These are phyloP conservation scores for Calephelis virginiensis DNA, from an alignment of 1,140 invertebrate species.

Conservation along the genomic window DNA sequence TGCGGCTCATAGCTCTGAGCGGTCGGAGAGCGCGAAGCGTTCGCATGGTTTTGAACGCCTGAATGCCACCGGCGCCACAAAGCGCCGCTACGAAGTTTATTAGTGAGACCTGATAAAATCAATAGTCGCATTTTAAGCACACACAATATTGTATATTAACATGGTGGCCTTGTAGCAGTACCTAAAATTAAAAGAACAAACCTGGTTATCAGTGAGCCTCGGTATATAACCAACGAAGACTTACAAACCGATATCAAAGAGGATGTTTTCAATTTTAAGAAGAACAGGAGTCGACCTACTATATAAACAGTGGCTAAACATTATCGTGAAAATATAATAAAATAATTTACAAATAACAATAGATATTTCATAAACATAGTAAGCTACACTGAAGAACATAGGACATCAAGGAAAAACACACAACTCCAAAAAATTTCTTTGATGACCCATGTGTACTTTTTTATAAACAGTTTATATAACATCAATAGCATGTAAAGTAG, in stretches of 20 bases:
- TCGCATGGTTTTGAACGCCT: constrained; percentile 99
- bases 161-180: not conserved
- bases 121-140: constrained; percentile 49
- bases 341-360: constrained; percentile 14
- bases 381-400: constrained; percentile 16
- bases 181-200: constrained; percentile 26
- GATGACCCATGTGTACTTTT: constrained; percentile 28
- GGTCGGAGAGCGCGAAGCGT: constrained; percentile 96
- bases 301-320: not conserved
- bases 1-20: constrained; percentile 96
- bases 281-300: constrained; percentile 19
- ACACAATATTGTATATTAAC: constrained; percentile 21
- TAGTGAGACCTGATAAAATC: constrained; percentile 91
- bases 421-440: constrained; percentile 30
- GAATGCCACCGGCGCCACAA: constrained; percentile 95
- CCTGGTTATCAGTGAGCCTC: not conserved
- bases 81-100: constrained; percentile 98
- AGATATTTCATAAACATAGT: constrained; percentile 16
- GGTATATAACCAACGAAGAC: constrained; percentile 29
- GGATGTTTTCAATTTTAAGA: constrained; percentile 21
- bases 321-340: constrained; percentile 13
- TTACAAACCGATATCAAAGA: constrained; percentile 30
- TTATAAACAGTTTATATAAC: constrained; percentile 32
- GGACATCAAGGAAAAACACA: constrained; percentile 36
- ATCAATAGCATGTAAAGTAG: constrained; percentile 51